These are phyloP conservation scores for Hylaeus anthracinus DNA, from an alignment of 1,140 invertebrate genomes.

Conservation along the genomic window DNA sequence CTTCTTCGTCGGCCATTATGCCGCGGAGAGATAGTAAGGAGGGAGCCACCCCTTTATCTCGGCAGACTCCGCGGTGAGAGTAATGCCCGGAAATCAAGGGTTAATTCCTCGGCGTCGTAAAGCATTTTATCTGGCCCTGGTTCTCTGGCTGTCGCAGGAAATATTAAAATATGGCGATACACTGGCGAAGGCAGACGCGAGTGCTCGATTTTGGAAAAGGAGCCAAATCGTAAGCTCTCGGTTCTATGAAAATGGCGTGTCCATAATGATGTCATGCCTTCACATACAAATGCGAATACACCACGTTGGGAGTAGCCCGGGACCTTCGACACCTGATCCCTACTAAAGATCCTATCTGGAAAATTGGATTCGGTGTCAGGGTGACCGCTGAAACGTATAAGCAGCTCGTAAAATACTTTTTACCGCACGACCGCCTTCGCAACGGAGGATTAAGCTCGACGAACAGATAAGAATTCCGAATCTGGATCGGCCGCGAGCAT, in stretches of 20 bases:
- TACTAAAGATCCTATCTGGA: slow-evolving; percentile 80
- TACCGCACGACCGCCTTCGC: slow-evolving; percentile 72
- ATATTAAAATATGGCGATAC: slow-evolving; percentile 67
- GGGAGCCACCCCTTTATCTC: slow-evolving; percentile 78
- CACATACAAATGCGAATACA: slow-evolving; percentile 29
- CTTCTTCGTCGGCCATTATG: slow-evolving; percentile 70
- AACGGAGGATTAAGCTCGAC: slow-evolving; percentile 76
- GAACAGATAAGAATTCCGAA: slow-evolving; percentile 77
- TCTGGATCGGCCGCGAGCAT: slow-evolving; percentile 51
- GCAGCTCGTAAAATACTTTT: slow-evolving; percentile 81
- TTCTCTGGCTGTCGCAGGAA: slow-evolving; percentile 36
- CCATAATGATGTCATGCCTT: slow-evolving; percentile 6
- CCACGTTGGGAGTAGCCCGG: slow-evolving; percentile 17
- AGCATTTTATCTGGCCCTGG: slow-evolving; percentile 75
- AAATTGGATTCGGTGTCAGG: slow-evolving; percentile 80
- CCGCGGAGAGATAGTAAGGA: slow-evolving; percentile 76
- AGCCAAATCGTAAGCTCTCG: too few species aligned
- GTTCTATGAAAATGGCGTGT: too few species aligned
- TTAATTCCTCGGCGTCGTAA: slow-evolving; percentile 76
- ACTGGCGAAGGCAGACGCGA: slow-evolving; percentile 6
- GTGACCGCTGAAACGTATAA: slow-evolving; percentile 81
- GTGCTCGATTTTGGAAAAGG: neutral
- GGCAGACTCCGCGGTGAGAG: slow-evolving; percentile 69
- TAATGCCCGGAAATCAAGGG: slow-evolving; percentile 80
- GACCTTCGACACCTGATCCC: slow-evolving; percentile 76